Evolutionary conservation across 2,113 vertebrate genomes (phyloP), one percentile per base, ranked within the genome.

Genomic region (Myotis davidii): DNA sequence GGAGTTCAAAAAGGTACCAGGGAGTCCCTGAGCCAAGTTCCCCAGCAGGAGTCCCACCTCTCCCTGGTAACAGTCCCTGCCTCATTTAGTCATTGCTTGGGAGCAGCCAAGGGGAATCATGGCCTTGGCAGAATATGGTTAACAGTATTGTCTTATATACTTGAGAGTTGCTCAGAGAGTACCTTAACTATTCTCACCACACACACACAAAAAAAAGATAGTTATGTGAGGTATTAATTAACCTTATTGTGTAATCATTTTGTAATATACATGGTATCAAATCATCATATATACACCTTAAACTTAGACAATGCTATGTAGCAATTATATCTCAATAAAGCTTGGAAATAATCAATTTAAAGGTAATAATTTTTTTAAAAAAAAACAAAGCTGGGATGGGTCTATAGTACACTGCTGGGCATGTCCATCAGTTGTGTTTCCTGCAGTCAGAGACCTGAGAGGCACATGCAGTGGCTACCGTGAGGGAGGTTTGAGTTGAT

Each of bases 381-480:
- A 45, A 73, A 73, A 59, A 70, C 17, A 70, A 69, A 79, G 45
- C 10, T 32, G 7, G 16, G 6, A 29, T 74, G 29, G 12, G 65
- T 77, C 83, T 69, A 50, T 27, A 83, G 64, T 3, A 42, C 45
- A 69, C 2, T 61, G 29, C 32, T 32, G 37, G 29, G 1, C 9
- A 37, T 54, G 45, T 74, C 25, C 1, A 1, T 39, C 52, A 73
- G 13, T 2, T 45, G 7, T 37, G 29, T 29, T 82, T 67, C 20
- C 34, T 27, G 1, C 11, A 50, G 42, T 37, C 27, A 70, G 59
- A 69, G 7, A 59, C 9, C 9, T 64, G 21, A 54, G 5, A 81
- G 10, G 39, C 0, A 0, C 13, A 6, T n/a, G 34, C n/a, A 0
- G 0, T 45, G 21, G 45, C 34, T 37, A 3, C 42, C 69, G 5